These are phyloP conservation scores for Drosophila robusta DNA, from an alignment of 2,888 invertebrate species.

Conservation along the genomic window DNA sequence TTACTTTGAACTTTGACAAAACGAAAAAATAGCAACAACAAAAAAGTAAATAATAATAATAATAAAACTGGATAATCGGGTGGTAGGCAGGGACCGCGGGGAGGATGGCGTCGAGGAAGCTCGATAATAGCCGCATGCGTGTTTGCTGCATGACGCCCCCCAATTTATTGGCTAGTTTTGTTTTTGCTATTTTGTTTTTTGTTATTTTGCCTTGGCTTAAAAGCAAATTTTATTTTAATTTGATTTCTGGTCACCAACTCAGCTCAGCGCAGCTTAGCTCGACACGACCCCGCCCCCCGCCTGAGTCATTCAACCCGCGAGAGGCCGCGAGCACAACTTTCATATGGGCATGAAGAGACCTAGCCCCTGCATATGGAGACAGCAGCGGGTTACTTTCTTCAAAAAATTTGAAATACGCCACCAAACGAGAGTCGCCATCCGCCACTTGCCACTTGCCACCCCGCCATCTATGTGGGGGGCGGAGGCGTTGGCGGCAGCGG, in stretches of 20 bases:
- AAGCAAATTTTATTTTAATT: slow-evolving; percentile 58
- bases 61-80: slow-evolving; percentile 7
- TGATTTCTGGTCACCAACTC: slow-evolving; percentile 58
- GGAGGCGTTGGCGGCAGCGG: slow-evolving; percentile 1
- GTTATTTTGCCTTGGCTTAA: slow-evolving; percentile 13
- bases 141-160: slow-evolving; percentile 8
- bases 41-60: not conserved
- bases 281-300: slow-evolving; percentile 1
- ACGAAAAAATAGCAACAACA: not conserved
- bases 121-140: slow-evolving; percentile 17
- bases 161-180: slow-evolving; percentile 51
- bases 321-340: slow-evolving; percentile 53
- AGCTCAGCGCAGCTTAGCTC: slow-evolving; percentile 6
- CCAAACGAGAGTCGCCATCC: slow-evolving; percentile 32
- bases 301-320: slow-evolving; percentile 75
- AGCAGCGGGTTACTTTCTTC: slow-evolving; percentile 60
- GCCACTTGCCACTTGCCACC: slow-evolving; percentile 5
- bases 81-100: slow-evolving; percentile 4
- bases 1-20: slow-evolving; percentile 65
- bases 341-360: slow-evolving; percentile 39
- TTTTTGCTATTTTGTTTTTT: slow-evolving; percentile 21
- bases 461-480: not conserved
- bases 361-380: slow-evolving; percentile 6
- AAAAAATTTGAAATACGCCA: slow-evolving; percentile 65
- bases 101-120: not conserved